These are phyloP conservation scores for Phyllostomus discolor DNA, from an alignment of 2,113 vertebrate species.

Conservation along the genomic window DNA sequence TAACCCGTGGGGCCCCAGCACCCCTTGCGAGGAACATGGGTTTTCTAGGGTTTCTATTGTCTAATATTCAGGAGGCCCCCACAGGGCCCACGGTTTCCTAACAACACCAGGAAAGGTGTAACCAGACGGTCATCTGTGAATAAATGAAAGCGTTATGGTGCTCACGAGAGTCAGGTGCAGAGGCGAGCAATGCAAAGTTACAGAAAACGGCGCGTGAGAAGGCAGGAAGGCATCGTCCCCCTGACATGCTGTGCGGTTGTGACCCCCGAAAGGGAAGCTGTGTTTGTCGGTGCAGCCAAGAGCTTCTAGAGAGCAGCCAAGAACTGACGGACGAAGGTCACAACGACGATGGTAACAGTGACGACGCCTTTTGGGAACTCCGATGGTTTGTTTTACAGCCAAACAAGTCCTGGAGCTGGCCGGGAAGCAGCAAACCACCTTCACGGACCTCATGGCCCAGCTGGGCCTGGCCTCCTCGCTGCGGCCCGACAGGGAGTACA, in stretches of 20 bases:
- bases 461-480: conserved; percentile 87
- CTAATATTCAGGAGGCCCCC: background rate
- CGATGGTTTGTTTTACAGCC: conserved; percentile 80
- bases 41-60: background rate
- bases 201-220: background rate
- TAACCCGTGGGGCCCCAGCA: background rate
- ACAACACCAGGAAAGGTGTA: background rate
- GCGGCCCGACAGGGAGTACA: conserved; percentile 87
- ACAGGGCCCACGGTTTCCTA: background rate
- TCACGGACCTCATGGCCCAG: conserved; percentile 89
- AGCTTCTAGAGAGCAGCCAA: background rate
- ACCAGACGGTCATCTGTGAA: background rate
- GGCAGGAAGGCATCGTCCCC: background rate
- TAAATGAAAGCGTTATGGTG: background rate
- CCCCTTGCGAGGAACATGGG: background rate
- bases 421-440: conserved; percentile 88
- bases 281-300: background rate
- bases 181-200: background rate
- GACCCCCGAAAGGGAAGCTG: background rate
- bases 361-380: background rate
- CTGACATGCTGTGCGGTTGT: background rate
- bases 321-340: background rate
- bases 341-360: background rate
- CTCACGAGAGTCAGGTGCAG: background rate
- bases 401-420: conserved; percentile 95